Base-by-base conservation (phyloP, 2,888 invertebrate species). In the Aspidiotus rigidus region DNA sequence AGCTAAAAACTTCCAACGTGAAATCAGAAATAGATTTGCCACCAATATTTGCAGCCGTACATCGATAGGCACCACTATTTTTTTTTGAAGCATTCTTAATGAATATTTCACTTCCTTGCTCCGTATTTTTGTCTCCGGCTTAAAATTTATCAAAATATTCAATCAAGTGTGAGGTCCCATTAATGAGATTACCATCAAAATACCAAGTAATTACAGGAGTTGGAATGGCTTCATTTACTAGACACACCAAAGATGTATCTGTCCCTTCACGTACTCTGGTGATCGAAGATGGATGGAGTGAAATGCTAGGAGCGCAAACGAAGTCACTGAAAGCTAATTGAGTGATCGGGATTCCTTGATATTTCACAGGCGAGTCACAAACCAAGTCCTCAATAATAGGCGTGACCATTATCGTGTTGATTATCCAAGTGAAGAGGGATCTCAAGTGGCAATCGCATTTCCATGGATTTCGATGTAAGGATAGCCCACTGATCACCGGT, bases 381-480 rank as follows among this genome's bases (percentile, higher is more conserved):
- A 85, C 82, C 44, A 91, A 91, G 76, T 91, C 90, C 67, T 87
- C 85, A 41, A 86, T 84, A 76, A 88, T 86, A 8, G 90, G 89
- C 74, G 88, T 86, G 76, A 86, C 87, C 41, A 67, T 67, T 76
- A 86, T 87, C 77, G 87, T 86, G 77, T 85, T 85, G 77, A 85
- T 85, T 73, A 83, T 81, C 91, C 92, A 93, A 72, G 83, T 79
- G 76, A 89, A 85, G 75, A 93, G 80, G 75, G 88, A 86, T 74
- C 87, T 80, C 76, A 93, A 81, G 74, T 86, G 84, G 78, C 93
- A 93, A 79, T 93, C 90, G 79, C 93, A 93, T 74, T 85, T 83
- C 93, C 93, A 93, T 73, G 88, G 87, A 82, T 93, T 93, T 77
- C 87, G 87, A 77, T 92, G 88, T 74, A 93, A 80, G 75, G 89